Conservation (phyloP, 2,888 invertebrate genomes). For the Mythimna ferrago region DNA sequence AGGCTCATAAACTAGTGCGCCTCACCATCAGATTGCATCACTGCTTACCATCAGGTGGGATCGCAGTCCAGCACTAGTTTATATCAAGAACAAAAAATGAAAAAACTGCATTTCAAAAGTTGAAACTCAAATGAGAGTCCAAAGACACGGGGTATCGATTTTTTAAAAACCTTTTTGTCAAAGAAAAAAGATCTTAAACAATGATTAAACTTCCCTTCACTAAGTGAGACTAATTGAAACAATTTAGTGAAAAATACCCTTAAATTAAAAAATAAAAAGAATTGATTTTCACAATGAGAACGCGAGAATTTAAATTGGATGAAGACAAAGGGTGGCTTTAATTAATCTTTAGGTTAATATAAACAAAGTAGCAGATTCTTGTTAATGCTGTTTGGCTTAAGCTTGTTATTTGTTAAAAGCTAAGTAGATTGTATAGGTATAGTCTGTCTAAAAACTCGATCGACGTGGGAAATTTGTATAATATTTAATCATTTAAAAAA, state of each 20-base stretch:
- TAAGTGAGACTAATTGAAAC: slow-evolving; percentile 30
- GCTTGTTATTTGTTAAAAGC: slow-evolving; percentile 3
- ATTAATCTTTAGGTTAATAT: slow-evolving; percentile 55
- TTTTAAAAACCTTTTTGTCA: slow-evolving; percentile 15
- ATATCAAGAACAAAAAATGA: no score
- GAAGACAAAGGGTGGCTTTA: slow-evolving; percentile 48
- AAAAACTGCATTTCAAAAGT: not conserved
- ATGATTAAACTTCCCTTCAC: slow-evolving; percentile 4
- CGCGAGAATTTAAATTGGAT: slow-evolving; percentile 54
- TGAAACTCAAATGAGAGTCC: not conserved
- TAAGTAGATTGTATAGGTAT: not conserved
- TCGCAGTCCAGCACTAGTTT: no score
- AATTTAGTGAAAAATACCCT: slow-evolving; percentile 25
- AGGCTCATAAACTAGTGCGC: no score
- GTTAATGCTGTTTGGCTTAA: slow-evolving; percentile 25
- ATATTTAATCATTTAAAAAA: no score
- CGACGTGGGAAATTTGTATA: no score
- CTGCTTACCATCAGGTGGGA: no score
- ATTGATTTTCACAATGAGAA: slow-evolving; percentile 43
- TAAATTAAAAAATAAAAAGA: slow-evolving; percentile 23
- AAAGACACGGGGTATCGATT: not conserved
- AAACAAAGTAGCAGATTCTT: slow-evolving; percentile 32
- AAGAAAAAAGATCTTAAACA: not conserved
- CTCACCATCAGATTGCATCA: no score
- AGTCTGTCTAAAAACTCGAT: no score